phyloP scores from a whole-genome alignment of 2,888 invertebrate species.

The Phytoseiulus persimilis region DNA sequence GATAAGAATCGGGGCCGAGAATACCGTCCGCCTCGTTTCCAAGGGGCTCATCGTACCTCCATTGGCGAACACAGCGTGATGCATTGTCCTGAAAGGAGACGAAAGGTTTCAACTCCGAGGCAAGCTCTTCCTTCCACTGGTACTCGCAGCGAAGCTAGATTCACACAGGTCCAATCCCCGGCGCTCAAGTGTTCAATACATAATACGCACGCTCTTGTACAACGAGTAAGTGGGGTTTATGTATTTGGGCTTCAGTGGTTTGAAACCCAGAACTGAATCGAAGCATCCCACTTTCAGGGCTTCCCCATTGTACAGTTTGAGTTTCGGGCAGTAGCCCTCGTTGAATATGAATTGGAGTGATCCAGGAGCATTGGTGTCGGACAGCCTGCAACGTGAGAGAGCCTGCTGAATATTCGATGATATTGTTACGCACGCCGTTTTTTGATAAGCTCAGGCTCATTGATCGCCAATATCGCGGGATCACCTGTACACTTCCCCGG shows the following conservation, averaged over 20 bases:
- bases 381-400: too few relatives aligned
- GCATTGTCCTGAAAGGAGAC: background rate
- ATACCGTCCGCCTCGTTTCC: background rate
- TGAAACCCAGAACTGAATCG: background rate
- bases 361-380: too few relatives aligned
- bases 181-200: too few relatives aligned
- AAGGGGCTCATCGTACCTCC: background rate
- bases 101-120: too few relatives aligned
- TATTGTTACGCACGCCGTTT: too few relatives aligned
- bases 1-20: background rate
- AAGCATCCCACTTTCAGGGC: background rate
- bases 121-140: too few relatives aligned
- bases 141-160: too few relatives aligned
- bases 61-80: background rate
- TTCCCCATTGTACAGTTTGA: background rate
- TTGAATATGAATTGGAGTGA: background rate
- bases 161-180: too few relatives aligned
- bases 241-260: background rate
- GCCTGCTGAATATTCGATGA: too few relatives aligned
- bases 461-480: too few relatives aligned
- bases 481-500: too few relatives aligned
- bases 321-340: background rate
- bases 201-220: background rate
- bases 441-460: too few relatives aligned
- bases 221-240: background rate